Base-by-base conservation (phyloP, 2,797 vertebrate genomes). In the Cygnus olor region DNA sequence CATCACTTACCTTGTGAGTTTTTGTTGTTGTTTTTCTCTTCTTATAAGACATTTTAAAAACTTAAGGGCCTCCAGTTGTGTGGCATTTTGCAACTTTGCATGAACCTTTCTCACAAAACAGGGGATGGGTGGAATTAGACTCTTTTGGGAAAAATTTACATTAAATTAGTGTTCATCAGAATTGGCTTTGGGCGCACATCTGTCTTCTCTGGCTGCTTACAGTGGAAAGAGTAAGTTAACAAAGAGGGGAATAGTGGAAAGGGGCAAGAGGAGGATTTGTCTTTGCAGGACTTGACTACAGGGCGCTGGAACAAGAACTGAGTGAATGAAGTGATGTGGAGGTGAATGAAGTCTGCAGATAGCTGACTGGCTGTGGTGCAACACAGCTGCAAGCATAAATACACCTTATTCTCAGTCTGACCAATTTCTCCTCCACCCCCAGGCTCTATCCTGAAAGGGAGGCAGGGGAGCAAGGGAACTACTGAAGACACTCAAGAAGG, bases 1-100 rank as follows among this genome's bases (percentile, higher is more conserved):
- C 44, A 83, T 84, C 7, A 13, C 66, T 95, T 96, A 54, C 25
- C 25, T 85, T n/a, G 0, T 22, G 25, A 53, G 4, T 4, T 49
- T 76, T 65, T 64, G 61, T 30, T 42, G 27, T 42, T 64, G 8
- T 54, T 83, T 64, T 80, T 65, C 70, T 36, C 21, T 0, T 19
- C 60, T 57, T 17, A 19, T 90, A 83, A 87, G 53, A 45, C 25
- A 93, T 96, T 96, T 95, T 42, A 81, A 94, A 93, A 92, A 87
- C 22, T 77, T 73, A 57, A 95, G 30, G 57, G 18, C 19, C 27
- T 18, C 6, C 57, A 49, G 5, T 82, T 83, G 13, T 81, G 10
- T 45, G 15, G 24, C 70, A 53, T 49, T 85, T 96, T 91, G 21
- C 36, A 88, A 25, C 30, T 94, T 77, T 82, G 15, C 10, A 47